Evolutionary conservation across 2,113 vertebrate species (phyloP), one percentile per base, ranked within the genome.

Genomic region (Muscicapa adusta): DNA sequence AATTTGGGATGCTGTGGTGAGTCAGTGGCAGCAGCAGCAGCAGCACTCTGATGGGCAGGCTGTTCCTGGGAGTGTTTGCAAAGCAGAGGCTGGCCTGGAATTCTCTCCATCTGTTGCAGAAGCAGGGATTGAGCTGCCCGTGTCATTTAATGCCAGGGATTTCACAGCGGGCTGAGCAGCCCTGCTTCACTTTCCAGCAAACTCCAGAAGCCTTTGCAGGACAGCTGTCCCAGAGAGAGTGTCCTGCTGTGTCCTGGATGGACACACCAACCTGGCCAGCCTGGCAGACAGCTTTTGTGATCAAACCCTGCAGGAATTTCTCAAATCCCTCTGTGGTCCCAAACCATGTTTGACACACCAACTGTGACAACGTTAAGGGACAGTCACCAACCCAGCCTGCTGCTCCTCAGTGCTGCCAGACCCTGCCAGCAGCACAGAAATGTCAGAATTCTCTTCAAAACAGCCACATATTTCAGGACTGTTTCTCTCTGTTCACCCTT

Each of bases 81-180:
- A 86, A 95, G 95, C 85, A 93, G 79, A 92, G 33, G 12, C 54
- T 96, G 94, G 95, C 92, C 96, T 13, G 12, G 89, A 95, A 83
- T 93, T 75, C 33, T 14, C 62, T 96, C 96, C 95, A 91, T 89
- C 87, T 94, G 95, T 26, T 94, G 83, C 80, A 78, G 76, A 85
- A 89, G 67, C 79, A 13, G 61, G 66, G 48, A 89, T 20, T 34
- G 66, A 7, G 14, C 77, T 2, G 51, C 40, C 40, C 68, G 2
- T 78, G 76, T 12, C 71, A 7, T 47, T 17, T 19, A 22, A 61
- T 61, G 91, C 93, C 93, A 96, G 84, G 24, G 84, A 91, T 95
- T 97, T 94, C 95, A 94, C 91, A 91, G 70, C 2, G 7, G 89
- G 77, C 91, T 95, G 96, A 97, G 96, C 91, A 94, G 89, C 79